A percentile compares a stretch with the other conserved stretches of the same genome.
phyloP scores from a whole-genome alignment of 2,797 vertebrate genomes.

The Pseudocheirus occidentalis region DNA sequence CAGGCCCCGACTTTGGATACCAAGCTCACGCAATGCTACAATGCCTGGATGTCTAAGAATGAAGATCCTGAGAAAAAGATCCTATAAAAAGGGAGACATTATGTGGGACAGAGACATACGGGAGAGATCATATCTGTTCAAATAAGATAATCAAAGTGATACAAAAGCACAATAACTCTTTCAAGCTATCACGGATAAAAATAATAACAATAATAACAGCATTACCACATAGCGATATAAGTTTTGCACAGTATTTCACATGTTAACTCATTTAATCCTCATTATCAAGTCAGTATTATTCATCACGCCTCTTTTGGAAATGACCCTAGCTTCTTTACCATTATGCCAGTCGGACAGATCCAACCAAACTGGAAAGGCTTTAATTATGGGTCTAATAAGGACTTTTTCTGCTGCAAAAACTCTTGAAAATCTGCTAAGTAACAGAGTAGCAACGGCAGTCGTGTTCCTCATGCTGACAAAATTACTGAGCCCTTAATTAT shows the following conservation, averaged over 20 bases:
- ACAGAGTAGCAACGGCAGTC: background rate
- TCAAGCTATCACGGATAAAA: slow-evolving; percentile 19
- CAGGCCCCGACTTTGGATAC: background rate
- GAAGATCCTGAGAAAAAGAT: background rate
- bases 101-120: background rate
- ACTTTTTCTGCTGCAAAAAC: background rate
- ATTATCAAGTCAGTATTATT: slow-evolving; percentile 41
- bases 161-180: slow-evolving; percentile 37
- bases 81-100: background rate
- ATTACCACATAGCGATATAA: background rate
- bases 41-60: background rate
- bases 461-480: background rate
- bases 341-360: background rate
- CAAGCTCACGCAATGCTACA: background rate
- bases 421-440: background rate
- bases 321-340: background rate
- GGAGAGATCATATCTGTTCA: slow-evolving; percentile 11
- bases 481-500: background rate
- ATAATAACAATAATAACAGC: background rate
- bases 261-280: background rate
- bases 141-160: slow-evolving; percentile 35
- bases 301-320: slow-evolving; percentile 20
- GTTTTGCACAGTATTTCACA: background rate
- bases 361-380: background rate
- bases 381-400: background rate